Conservation (phyloP, 2,888 invertebrate genomes). For the Lycaena phlaeas region DNA sequence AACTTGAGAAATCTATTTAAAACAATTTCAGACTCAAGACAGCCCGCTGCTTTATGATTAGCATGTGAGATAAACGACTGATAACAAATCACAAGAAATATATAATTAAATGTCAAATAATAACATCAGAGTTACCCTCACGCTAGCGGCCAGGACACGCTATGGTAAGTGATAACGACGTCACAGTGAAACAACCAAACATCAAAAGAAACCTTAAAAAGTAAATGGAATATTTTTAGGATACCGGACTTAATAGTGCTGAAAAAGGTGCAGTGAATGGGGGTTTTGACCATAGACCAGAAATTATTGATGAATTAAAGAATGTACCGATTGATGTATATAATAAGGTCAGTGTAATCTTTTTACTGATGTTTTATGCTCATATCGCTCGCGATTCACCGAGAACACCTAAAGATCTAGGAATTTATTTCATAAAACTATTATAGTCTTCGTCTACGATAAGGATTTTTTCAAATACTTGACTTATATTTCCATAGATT, state of each 20-base stretch:
- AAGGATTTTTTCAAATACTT: too few relatives aligned
- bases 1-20: too few relatives aligned
- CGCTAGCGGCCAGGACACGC: not conserved
- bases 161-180: not conserved
- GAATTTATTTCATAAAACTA: too few relatives aligned
- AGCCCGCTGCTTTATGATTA: not conserved
- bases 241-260: not conserved
- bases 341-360: too few relatives aligned
- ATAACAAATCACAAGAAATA: not conserved
- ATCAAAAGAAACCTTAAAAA: not conserved
- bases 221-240: not conserved
- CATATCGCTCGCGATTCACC: too few relatives aligned
- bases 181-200: not conserved
- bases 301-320: too few relatives aligned
- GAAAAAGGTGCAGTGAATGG: not conserved
- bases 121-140: not conserved
- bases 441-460: too few relatives aligned
- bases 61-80: not conserved
- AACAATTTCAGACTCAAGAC: not conserved
- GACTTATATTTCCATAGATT: too few relatives aligned
- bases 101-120: conserved; percentile 1
- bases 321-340: too few relatives aligned
- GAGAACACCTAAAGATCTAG: too few relatives aligned
- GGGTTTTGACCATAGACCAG: not conserved
- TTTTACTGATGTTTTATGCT: too few relatives aligned